Conservation (phyloP, 2,113 vertebrate genomes). For the Cephalopholis sonnerati region DNA sequence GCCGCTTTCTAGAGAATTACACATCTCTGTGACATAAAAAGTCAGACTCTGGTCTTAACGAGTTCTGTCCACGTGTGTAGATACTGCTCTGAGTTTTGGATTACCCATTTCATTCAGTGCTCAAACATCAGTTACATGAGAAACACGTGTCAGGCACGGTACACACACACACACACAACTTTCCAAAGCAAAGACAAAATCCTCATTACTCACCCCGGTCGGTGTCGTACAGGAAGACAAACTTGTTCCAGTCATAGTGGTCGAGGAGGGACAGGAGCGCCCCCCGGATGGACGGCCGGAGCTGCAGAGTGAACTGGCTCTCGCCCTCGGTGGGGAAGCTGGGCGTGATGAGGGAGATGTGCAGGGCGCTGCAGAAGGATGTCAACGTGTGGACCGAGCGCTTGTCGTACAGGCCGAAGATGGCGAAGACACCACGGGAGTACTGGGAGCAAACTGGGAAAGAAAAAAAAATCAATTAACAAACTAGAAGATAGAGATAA, state of each 20-base stretch:
- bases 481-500: not conserved
- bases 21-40: not conserved
- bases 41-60: too few relatives aligned
- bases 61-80: too few relatives aligned
- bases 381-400: conserved; percentile 98
- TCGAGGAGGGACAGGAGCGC: conserved; percentile 94
- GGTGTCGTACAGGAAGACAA: conserved; percentile 97
- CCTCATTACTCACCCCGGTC: conserved; percentile 89
- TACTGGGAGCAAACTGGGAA: conserved; percentile 97
- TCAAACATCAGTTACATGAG: too few relatives aligned
- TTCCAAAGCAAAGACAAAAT: not conserved
- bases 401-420: conserved; percentile 99
- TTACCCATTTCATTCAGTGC: not conserved
- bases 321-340: conserved; percentile 98
- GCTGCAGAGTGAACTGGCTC: conserved; percentile 98
- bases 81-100: not conserved
- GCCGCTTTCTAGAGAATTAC: too few relatives aligned
- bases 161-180: not conserved
- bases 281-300: conserved; percentile 93
- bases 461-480: not conserved
- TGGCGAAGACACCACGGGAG: conserved; percentile 98
- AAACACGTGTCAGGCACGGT: too few relatives aligned
- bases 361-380: conserved; percentile 98
- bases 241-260: conserved; percentile 98
- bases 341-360: conserved; percentile 98